Evolutionary conservation across 2,888 invertebrate genomes (phyloP), one percentile per base, ranked within the genome.

Genomic region (Vesta saturnalis): DNA sequence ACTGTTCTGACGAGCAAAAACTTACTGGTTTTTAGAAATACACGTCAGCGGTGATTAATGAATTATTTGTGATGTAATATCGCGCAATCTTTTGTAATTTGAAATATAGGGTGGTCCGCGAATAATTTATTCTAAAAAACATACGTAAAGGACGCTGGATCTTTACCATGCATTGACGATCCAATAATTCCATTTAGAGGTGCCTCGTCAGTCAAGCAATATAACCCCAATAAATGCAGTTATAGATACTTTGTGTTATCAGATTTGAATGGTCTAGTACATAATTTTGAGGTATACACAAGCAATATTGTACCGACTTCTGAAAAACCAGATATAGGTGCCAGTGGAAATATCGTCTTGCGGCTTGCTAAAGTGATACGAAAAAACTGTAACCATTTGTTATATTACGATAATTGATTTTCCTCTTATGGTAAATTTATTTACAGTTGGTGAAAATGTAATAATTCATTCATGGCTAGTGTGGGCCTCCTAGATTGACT

Each of bases 241-340:
- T 60, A 60, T 15, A 60, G 14, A 16, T 22, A 22, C 1, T 60
- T 60, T 47, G 14, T 60, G 1, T 47, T 47, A 16, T 60, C 57
- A 15, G 64, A 64, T 16, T 16, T 4, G 12, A 21, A 16, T 21
- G 64, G 57, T 2, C 21, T 59, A 1, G 49, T 39, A n/a, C 49
- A 64, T 59, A 39, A 60, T 49, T 59, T 64, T 23, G 64, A 52
- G 60, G 19, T 59, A 16, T 64, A 64, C 21, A 63, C 63, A 3
- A 57, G 63, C 8, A 56, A 63, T n/a, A 57, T 63, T 39, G 12
- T n/a, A n/a, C n/a, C n/a, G n/a, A n/a, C n/a, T n/a, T n/a, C n/a
- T n/a, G n/a, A n/a, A n/a, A n/a, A 49, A 14, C 14, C 10, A 19
- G 64, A 64, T 52, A 14, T 49, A 1, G 64, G 59, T 1, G 23